Evolutionary conservation across 2,113 vertebrate species (phyloP).

Genomic region (Zosterops pallidus): DNA sequence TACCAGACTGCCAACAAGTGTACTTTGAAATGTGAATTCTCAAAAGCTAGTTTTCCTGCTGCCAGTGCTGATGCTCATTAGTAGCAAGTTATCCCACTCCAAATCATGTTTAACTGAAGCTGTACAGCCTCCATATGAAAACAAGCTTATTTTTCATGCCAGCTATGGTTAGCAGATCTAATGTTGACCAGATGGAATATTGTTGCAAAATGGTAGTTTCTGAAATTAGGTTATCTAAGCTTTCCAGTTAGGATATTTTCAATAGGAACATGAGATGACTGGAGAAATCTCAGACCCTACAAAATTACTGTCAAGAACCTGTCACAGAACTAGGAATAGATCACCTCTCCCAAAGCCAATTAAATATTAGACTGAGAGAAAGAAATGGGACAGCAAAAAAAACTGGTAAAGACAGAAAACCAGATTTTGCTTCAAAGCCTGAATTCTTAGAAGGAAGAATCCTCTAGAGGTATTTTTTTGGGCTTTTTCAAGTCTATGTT

Average conservation of each 20-base stretch:
- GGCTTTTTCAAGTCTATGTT: neutral
- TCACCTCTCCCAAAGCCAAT: neutral
- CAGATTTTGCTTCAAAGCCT: neutral
- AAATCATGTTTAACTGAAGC: conserved; percentile 11
- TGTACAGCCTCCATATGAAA: neutral
- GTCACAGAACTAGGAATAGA: neutral
- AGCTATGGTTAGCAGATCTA: neutral
- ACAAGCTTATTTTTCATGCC: neutral
- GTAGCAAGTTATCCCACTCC: neutral
- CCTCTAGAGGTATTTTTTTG: neutral
- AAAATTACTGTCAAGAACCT: neutral
- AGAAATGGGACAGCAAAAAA: neutral
- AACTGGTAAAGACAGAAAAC: neutral
- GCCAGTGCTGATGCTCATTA: neutral
- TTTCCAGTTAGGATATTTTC: conserved; percentile 24
- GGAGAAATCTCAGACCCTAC: neutral
- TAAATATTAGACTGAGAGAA: neutral
- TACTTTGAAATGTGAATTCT: conserved; percentile 17
- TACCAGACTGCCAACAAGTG: neutral
- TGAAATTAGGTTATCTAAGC: neutral
- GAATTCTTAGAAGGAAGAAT: neutral
- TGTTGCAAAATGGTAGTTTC: neutral
- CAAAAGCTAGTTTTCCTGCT: conserved; percentile 6
- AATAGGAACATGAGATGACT: neutral
- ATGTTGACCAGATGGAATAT: conserved; percentile 4